phyloP scores from a whole-genome alignment of 2,888 invertebrate genomes.

The Prosapia bicincta region DNA sequence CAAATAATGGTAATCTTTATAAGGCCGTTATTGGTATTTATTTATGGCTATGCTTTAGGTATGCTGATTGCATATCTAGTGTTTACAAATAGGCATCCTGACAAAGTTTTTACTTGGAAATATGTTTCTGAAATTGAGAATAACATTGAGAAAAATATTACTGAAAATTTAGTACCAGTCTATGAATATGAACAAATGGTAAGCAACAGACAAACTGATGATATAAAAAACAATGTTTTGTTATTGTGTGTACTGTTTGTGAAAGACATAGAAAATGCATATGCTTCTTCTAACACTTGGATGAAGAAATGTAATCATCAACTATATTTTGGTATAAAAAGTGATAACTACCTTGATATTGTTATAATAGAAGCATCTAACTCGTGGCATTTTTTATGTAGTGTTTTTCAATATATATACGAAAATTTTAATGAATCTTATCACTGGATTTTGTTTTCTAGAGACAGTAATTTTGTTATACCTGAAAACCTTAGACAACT shows the following conservation, averaged over 20 bases:
- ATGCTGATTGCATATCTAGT: neutral
- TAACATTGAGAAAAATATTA: no score
- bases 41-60: neutral
- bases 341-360: neutral
- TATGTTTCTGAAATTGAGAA: neutral
- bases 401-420: neutral
- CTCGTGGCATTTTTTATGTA: neutral
- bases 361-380: neutral
- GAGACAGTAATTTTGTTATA: neutral
- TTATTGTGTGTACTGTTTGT: neutral
- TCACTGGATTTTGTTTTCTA: neutral
- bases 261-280: neutral
- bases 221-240: neutral
- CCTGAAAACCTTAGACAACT: neutral
- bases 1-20: neutral
- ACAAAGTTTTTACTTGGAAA: neutral
- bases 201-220: neutral
- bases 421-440: neutral
- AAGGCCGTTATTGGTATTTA: neutral
- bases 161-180: no score
- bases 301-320: neutral
- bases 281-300: neutral
- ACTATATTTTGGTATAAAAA: neutral
- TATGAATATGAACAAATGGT: neutral
- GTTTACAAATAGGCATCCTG: neutral